These are phyloP conservation scores for Sphaerodactylus townsendi DNA, from an alignment of 2,113 vertebrate species.

Conservation along the genomic window DNA sequence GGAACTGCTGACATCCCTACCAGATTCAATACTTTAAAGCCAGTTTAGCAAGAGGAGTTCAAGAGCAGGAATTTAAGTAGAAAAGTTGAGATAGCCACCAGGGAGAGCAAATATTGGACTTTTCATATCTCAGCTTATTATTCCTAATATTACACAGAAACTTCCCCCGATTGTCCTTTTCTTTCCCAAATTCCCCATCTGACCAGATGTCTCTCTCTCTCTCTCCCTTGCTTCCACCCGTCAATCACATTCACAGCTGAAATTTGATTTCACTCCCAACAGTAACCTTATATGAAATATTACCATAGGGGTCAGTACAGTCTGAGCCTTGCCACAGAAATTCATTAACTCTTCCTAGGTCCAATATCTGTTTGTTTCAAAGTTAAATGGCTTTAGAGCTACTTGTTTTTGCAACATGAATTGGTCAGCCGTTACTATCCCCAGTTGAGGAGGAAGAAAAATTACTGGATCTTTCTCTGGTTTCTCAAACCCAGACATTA, in stretches of 20 bases:
- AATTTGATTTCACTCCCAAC: constrained; percentile 81
- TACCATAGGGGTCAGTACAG: constrained; percentile 73
- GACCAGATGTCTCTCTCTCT: constrained; percentile 72
- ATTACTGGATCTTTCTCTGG: background rate
- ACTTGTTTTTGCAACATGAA: background rate
- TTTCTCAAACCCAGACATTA: background rate
- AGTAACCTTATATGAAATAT: constrained; percentile 81
- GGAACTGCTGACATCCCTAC: background rate
- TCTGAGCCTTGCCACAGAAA: constrained; percentile 73
- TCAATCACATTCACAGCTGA: constrained; percentile 77
- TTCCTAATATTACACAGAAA: constrained; percentile 71
- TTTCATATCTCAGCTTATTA: constrained; percentile 74
- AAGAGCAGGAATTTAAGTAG: constrained; percentile 40
- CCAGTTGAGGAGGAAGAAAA: constrained; percentile 9
- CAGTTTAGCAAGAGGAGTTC: background rate
- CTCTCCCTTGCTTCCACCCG: constrained; percentile 69
- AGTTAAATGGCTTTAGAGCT: constrained; percentile 25
- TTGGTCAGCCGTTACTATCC: background rate
- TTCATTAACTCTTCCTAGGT: constrained; percentile 73
- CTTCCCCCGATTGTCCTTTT: constrained; percentile 78
- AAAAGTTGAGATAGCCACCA: constrained; percentile 48
- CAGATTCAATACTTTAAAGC: background rate
- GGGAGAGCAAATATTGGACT: constrained; percentile 43
- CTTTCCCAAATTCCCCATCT: constrained; percentile 83
- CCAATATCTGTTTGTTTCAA: constrained; percentile 62